Evolutionary conservation across 2,113 vertebrate genomes (phyloP).

Genomic region (Urocitellus parryii): DNA sequence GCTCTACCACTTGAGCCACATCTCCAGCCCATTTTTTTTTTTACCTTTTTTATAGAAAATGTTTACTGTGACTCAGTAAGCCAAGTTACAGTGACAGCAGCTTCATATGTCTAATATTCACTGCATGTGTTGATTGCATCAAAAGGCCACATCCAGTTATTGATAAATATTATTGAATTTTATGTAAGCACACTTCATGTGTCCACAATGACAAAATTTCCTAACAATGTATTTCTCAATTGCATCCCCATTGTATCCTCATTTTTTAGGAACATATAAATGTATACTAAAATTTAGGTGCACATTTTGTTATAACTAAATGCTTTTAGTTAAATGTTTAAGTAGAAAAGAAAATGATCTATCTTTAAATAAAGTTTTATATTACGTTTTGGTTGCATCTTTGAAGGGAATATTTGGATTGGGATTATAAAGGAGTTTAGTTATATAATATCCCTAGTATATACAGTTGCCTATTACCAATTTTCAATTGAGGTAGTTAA

Average conservation of each 20-base stretch:
- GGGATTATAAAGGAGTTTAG: not conserved
- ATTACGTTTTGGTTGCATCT: not conserved
- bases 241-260: not conserved
- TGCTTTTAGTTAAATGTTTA: not conserved
- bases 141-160: not conserved
- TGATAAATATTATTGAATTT: not conserved
- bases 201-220: not conserved
- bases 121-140: not conserved
- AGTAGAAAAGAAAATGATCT: not conserved
- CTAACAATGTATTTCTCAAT: not conserved
- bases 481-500: slow-evolving; percentile 51
- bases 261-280: not conserved
- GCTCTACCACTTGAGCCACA: too few species aligned
- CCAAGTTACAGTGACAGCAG: not conserved
- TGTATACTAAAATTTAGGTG: not conserved
- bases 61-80: not conserved
- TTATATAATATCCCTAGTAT: slow-evolving; percentile 4
- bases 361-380: slow-evolving; percentile 50
- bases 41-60: not conserved
- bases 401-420: not conserved
- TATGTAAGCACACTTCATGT: not conserved
- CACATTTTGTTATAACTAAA: not conserved
- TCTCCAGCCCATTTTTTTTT: too few species aligned
- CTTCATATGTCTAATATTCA: too few species aligned
- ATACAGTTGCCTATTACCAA: not conserved